Evolutionary conservation across 2,888 invertebrate species (phyloP), one percentile per base, ranked within the genome.

Genomic region (Bedellia somnulentella): DNA sequence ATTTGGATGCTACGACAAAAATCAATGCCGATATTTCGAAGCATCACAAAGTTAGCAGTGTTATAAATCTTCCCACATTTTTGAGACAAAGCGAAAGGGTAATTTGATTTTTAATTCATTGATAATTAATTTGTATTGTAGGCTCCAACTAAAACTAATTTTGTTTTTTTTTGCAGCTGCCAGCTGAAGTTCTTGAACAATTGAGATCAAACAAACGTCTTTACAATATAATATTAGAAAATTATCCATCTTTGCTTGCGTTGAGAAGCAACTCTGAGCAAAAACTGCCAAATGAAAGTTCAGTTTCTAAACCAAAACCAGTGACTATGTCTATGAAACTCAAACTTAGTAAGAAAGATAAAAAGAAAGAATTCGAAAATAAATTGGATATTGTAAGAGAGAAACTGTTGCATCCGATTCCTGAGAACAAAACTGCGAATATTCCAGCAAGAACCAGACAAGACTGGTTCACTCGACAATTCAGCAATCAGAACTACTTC

Each of bases 41-140:
- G n/a, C 29, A 52, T 27, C 68, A 66, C 15, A 75, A 70, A 57
- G 68, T 66, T 35, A 80, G 81, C 43, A 90, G 89, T 29, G 85
- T 88, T 33, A 80, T 90, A 16, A 86, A 87, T 57, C 64, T 91
- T 30, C 91, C 90, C 2, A 91, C 90, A 3, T 91, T 86, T 57
- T 79, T 89, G 28, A 80, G 79, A 46, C 81, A 85, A 57, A 83
- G 83, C 47, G 87, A 87, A 61, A 86, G 81, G 76, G 85, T 85
- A 63, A 39, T n/a, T 14, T 24, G 27, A 29, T 26, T 18, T 15
- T 27, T 15, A 17, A 16, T 11, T 24, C n/a, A 16, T 34, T 14
- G 10, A 5, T 18, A 6, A 18, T 18, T 13, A 13, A 13, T 12
- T n/a, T 11, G n/a, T 13, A 18, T 18, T 18, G 18, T 6, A 18